Base-by-base conservation (phyloP, 1,140 invertebrate genomes). In the Cardiocondyla obscurior region DNA sequence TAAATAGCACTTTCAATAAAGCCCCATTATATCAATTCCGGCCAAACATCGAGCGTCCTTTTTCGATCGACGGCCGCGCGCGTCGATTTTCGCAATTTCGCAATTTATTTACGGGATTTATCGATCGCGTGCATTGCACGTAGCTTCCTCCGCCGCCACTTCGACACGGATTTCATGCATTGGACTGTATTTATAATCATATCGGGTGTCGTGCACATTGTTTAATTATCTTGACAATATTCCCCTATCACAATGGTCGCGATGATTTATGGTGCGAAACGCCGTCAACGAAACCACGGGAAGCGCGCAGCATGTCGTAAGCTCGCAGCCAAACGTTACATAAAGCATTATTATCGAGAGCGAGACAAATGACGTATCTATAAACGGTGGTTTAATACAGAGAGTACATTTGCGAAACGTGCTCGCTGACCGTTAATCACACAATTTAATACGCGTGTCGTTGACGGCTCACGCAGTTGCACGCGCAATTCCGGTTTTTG, bases 161-260 rank as follows among this genome's bases (percentile, higher is more conserved):
- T 33, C 46, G 42, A 44, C 69, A 42, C 16, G 46, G 10, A 49
- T 69, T 84, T 53, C 22, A 69, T 30, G 55, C 58, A 69, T 49
- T 58, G 36, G 19, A 49, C 22, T 22, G 51, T 69, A 65, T 85
- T 84, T 77, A 83, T 85, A 65, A 69, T 53, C 33, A 55, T 49
- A 46, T 36, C 36, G 62, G 22, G n/a, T 53, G 74, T 79, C 74
- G 49, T 33, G 74, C 46, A 55, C 39, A 69, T 84, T 85, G 84
- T 85, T 84, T 85, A 85, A 85, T 85, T 85, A 79, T 81, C 83
- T 62, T 64, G 73, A 84, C 82, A 84, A 81, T 84, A 84, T 81
- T 81, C 73, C 49, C 42, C 19, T 33, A 81, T 85, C 84, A 64
- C 51, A 65, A 73, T 46, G 64, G 44, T 33, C n/a, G 25, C 39